phyloP scores from a whole-genome alignment of 2,888 invertebrate species.

The Myopa tessellatipennis region DNA sequence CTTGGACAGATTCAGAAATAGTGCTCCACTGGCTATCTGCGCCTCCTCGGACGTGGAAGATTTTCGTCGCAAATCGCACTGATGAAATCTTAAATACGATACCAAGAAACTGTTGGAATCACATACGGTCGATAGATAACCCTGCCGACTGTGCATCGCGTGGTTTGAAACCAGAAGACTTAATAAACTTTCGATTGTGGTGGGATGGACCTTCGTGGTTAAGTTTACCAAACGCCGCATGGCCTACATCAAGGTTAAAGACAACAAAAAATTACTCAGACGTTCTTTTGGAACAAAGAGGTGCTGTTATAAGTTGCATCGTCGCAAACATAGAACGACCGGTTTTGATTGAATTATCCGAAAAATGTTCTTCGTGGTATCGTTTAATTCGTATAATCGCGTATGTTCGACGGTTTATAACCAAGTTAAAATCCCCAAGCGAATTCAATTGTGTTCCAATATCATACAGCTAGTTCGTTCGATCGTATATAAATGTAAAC shows the following conservation, averaged over 20 bases:
- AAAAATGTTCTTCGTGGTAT: slow-evolving; percentile 5
- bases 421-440: background rate
- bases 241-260: background rate
- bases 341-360: background rate
- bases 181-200: background rate
- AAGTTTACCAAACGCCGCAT: slow-evolving; percentile 5
- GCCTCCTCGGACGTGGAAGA: slow-evolving; percentile 48
- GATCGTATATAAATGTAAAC: slow-evolving; percentile 24
- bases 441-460: background rate
- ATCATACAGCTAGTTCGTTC: slow-evolving; percentile 24
- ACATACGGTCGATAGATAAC: slow-evolving; percentile 35
- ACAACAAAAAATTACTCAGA: background rate
- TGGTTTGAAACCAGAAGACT: background rate
- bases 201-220: slow-evolving; percentile 13
- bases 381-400: background rate
- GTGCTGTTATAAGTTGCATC: background rate
- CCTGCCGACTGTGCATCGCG: slow-evolving; percentile 43
- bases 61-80: slow-evolving; percentile 50
- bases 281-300: background rate
- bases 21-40: slow-evolving; percentile 50
- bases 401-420: slow-evolving; percentile 36
- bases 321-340: background rate
- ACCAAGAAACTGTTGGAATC: background rate
- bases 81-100: slow-evolving; percentile 39
- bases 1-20: slow-evolving; percentile 46